Evolutionary conservation across 2,888 invertebrate genomes (phyloP).

Genomic region (Notodonta ziczac): DNA sequence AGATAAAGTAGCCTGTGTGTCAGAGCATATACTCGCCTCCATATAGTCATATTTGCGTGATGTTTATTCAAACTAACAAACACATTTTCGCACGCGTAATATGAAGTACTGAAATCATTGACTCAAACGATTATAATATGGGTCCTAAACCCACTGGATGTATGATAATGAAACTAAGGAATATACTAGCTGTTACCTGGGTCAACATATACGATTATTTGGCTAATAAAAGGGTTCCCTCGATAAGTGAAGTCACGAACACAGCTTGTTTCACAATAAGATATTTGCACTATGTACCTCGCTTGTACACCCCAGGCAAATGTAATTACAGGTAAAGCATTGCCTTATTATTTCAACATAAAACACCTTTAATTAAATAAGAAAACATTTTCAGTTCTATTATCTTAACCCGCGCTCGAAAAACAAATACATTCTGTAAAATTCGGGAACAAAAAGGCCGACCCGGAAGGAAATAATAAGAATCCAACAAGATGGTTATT

Average conservation of each 20-base stretch:
- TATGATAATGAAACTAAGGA: no score
- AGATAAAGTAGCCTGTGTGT: no score
- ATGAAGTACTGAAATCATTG: no score
- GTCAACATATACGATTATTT: no score
- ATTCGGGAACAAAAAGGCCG: neutral
- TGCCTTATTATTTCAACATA: slow-evolving; percentile 3
- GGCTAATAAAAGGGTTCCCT: no score
- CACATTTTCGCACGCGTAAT: no score
- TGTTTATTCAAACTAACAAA: no score
- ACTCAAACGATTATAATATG: no score
- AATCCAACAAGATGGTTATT: neutral
- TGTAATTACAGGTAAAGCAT: slow-evolving; percentile 7
- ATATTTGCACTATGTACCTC: slow-evolving; percentile 10
- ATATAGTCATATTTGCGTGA: no score
- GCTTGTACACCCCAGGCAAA: slow-evolving; percentile 12
- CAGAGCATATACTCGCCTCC: no score
- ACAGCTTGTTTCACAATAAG: slow-evolving; percentile 5
- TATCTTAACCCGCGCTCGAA: slow-evolving; percentile 13
- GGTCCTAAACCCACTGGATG: no score
- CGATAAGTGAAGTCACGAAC: neutral
- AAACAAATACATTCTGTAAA: neutral
- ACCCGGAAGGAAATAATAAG: neutral
- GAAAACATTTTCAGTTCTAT: slow-evolving; percentile 9
- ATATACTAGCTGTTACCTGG: no score
- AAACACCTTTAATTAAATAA: slow-evolving; percentile 20